These are phyloP conservation scores for Agrotis exclamationis DNA, from an alignment of 2,888 invertebrate genomes.

Conservation along the genomic window DNA sequence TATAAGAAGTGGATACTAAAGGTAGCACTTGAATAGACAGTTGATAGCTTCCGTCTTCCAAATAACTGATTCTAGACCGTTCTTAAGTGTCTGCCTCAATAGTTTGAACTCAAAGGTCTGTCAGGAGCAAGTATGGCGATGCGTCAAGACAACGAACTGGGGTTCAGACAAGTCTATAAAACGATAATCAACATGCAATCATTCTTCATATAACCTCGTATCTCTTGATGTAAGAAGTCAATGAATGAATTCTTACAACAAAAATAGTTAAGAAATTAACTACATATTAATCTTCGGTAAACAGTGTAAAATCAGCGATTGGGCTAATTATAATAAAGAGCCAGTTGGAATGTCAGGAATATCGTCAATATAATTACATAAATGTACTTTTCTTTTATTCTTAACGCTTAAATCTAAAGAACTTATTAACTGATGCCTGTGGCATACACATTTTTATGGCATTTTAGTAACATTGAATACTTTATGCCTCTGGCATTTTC, in stretches of 20 bases:
- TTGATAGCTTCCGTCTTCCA: not conserved
- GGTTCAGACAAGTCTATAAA: slow-evolving; percentile 5
- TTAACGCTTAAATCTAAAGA: slow-evolving; percentile 32
- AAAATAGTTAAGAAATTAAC: not conserved
- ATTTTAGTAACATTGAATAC: not conserved
- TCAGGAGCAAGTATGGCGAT: not conserved
- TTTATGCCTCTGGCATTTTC: slow-evolving; percentile 3
- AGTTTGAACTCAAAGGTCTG: not conserved
- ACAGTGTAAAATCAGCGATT: slow-evolving; percentile 5
- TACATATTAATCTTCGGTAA: too few species aligned
- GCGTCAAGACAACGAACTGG: not conserved
- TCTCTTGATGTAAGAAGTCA: not conserved
- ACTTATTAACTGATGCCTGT: slow-evolving; percentile 22
- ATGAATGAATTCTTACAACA: not conserved
- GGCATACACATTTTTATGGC: slow-evolving; percentile 47
- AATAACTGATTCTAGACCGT: not conserved
- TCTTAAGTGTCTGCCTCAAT: not conserved
- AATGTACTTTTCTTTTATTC: slow-evolving; percentile 17
- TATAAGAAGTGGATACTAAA: slow-evolving; percentile 7
- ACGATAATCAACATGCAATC: not conserved
- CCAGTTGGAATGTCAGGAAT: slow-evolving; percentile 36
- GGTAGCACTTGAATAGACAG: not conserved
- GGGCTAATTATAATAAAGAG: not conserved
- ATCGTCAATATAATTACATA: not conserved
- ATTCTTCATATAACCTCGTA: not conserved